phyloP scores from a whole-genome alignment of 2,888 invertebrate species.

The Rosalia funebris region DNA sequence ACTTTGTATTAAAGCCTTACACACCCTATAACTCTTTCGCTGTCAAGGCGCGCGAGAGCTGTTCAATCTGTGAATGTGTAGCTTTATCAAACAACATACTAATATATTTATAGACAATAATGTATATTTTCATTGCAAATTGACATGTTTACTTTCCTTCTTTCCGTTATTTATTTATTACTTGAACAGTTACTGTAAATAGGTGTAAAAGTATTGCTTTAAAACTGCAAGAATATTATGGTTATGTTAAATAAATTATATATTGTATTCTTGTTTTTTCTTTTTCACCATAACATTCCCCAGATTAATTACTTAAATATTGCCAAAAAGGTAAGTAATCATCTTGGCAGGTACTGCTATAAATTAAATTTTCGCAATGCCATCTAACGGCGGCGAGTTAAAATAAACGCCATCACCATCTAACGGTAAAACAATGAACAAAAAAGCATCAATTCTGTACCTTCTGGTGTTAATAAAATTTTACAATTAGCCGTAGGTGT shows the following conservation, averaged over 20 bases:
- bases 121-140: slow-evolving; percentile 37
- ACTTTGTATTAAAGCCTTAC: slow-evolving; percentile 3
- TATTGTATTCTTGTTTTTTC: slow-evolving; percentile 23
- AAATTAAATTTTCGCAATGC: too few species aligned
- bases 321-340: too few species aligned
- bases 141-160: slow-evolving; percentile 30
- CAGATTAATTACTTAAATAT: neutral
- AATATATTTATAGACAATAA: slow-evolving; percentile 46
- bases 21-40: neutral
- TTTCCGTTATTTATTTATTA: slow-evolving; percentile 40
- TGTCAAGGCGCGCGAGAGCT: neutral
- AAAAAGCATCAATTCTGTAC: too few species aligned
- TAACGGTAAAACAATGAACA: too few species aligned
- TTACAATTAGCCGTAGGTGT: too few species aligned
- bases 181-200: slow-evolving; percentile 44
- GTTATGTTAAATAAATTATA: slow-evolving; percentile 50
- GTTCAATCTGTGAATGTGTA: slow-evolving; percentile 24
- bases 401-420: too few species aligned
- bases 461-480: too few species aligned
- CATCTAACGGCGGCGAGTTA: too few species aligned
- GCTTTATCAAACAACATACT: slow-evolving; percentile 28
- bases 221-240: slow-evolving; percentile 46
- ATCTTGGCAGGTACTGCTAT: too few species aligned
- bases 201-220: slow-evolving; percentile 49
- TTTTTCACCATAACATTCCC: neutral